These are phyloP conservation scores for Pseudomugil gertrudae DNA, from an alignment of 2,797 vertebrate species.

Conservation along the genomic window DNA sequence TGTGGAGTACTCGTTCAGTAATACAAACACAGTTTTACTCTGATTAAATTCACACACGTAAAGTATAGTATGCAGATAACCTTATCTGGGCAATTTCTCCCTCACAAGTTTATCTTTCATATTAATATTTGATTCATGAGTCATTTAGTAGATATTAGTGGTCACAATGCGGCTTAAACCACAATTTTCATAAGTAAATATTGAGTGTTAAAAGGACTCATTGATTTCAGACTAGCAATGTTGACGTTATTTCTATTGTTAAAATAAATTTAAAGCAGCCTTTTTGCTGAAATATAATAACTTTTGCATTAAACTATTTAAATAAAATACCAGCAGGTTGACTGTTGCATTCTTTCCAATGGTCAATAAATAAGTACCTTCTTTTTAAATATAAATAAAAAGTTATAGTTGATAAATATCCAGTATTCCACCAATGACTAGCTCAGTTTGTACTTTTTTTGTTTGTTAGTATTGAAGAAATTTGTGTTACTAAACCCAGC, in stretches of 20 bases:
- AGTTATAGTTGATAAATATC: not conserved
- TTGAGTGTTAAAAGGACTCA: not conserved
- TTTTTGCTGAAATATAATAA: not conserved
- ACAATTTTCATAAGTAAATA: constrained; percentile 1
- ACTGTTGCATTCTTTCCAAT: not conserved
- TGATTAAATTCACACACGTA: constrained; percentile 34
- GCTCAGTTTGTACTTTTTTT: not conserved
- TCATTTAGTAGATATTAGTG: not conserved
- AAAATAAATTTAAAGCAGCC: not conserved
- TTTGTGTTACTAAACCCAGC: no score
- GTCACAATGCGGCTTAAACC: not conserved
- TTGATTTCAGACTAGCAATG: not conserved
- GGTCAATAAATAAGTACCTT: not conserved
- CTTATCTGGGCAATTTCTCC: not conserved
- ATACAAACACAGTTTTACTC: constrained; percentile 28
- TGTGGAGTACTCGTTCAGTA: constrained; percentile 62
- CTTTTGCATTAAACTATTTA: not conserved
- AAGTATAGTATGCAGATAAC: constrained; percentile 7
- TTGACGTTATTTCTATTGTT: not conserved
- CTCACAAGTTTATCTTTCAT: not conserved
- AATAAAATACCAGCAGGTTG: no score
- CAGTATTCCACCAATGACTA: not conserved
- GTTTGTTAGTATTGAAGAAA: no score
- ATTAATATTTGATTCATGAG: not conserved
- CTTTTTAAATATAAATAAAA: not conserved